phyloP scores from a whole-genome alignment of 2,797 vertebrate species.

The Mormyrus proboscirostris region DNA sequence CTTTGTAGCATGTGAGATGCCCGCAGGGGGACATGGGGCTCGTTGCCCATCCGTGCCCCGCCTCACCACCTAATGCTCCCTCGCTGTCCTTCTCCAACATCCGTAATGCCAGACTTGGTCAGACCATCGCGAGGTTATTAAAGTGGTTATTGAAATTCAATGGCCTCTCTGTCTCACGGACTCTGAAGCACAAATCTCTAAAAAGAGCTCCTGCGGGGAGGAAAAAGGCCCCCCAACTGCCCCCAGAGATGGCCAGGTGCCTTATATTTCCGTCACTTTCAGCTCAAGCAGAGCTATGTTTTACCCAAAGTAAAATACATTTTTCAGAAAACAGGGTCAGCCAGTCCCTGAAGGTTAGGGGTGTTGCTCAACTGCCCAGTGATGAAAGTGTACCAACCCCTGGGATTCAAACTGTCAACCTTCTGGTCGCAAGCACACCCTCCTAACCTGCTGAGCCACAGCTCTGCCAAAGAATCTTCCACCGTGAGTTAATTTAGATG shows the following conservation, averaged over 20 bases:
- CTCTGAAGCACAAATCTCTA: slow-evolving; percentile 42
- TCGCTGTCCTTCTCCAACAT: slow-evolving; percentile 47
- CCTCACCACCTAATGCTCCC: slow-evolving; percentile 53
- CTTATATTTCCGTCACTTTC: slow-evolving; percentile 70
- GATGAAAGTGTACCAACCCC: neutral
- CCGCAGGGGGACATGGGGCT: neutral
- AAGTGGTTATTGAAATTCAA: slow-evolving; percentile 71
- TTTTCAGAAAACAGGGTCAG: slow-evolving; percentile 29
- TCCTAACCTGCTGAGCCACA: neutral
- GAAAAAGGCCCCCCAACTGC: slow-evolving; percentile 14
- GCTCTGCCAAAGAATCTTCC: neutral
- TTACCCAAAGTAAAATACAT: slow-evolving; percentile 55
- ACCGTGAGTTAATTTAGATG: neutral
- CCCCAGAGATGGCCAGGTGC: slow-evolving; percentile 49
- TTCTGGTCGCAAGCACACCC: slow-evolving; percentile 10
- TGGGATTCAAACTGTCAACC: neutral
- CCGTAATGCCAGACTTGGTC: slow-evolving; percentile 65
- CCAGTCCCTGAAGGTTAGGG: neutral
- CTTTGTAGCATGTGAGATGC: slow-evolving; percentile 43
- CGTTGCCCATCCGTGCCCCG: neutral
- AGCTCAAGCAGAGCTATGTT: slow-evolving; percentile 58
- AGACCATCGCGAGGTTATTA: slow-evolving; percentile 65
- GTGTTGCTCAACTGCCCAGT: neutral
- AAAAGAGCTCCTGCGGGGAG: slow-evolving; percentile 54
- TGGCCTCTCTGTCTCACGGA: slow-evolving; percentile 57